These are phyloP conservation scores for Drosophila elegans DNA, from an alignment of 1,140 invertebrate species.

Conservation along the genomic window DNA sequence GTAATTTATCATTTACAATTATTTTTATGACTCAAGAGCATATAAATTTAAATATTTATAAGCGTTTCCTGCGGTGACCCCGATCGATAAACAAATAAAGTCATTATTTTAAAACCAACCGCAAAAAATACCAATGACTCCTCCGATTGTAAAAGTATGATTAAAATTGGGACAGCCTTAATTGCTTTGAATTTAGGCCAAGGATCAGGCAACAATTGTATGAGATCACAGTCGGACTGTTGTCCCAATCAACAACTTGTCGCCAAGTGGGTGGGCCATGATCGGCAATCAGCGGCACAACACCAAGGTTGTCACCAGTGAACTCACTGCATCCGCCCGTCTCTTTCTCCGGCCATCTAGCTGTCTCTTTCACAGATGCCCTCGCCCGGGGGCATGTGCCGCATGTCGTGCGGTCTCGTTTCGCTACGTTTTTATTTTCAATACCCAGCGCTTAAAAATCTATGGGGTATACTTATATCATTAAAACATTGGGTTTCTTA, in stretches of 20 bases:
- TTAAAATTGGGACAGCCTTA: slow-evolving; percentile 8
- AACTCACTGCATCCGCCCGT: slow-evolving; percentile 22
- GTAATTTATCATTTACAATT: no score
- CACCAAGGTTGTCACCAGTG: slow-evolving; percentile 67
- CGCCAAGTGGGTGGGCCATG: slow-evolving; percentile 25
- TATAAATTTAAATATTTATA: background rate
- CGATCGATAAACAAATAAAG: background rate
- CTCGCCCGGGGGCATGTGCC: slow-evolving; percentile 60
- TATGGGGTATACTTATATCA: background rate
- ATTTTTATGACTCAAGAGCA: no score
- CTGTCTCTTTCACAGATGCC: slow-evolving; percentile 21
- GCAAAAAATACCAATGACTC: background rate
- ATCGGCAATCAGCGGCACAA: slow-evolving; percentile 36
- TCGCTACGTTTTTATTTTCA: slow-evolving; percentile 41
- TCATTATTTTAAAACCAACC: background rate
- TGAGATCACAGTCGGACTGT: slow-evolving; percentile 23
- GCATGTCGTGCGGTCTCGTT: slow-evolving; percentile 76
- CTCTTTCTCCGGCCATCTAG: slow-evolving; percentile 3
- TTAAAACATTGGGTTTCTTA: no score
- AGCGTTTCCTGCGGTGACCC: background rate
- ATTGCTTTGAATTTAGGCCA: slow-evolving; percentile 28
- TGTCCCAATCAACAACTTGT: slow-evolving; percentile 31
- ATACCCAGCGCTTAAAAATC: background rate
- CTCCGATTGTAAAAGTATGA: background rate
- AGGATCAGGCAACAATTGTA: slow-evolving; percentile 11